These are phyloP conservation scores for Harpalus rubripes DNA, from an alignment of 2,888 invertebrate genomes.

Conservation along the genomic window DNA sequence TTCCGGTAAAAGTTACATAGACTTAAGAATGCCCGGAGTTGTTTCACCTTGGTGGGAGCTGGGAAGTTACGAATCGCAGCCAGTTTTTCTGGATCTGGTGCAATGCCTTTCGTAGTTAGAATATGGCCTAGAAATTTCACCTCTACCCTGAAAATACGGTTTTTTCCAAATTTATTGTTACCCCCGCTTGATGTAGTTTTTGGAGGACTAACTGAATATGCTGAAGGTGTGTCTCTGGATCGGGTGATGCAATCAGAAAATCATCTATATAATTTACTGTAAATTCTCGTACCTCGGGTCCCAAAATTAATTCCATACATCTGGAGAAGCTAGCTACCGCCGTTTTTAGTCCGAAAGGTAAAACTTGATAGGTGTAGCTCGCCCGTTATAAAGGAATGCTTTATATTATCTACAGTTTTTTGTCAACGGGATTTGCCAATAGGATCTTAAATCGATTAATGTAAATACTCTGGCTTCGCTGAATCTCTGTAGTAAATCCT, in stretches of 20 bases:
- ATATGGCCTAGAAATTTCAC: conserved; percentile 62
- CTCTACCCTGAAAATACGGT: conserved; percentile 65
- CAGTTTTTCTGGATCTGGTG: too few species aligned
- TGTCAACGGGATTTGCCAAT: conserved; percentile 71
- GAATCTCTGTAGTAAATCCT: conserved; percentile 68
- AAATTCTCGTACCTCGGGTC: conserved; percentile 66
- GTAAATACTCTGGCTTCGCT: conserved; percentile 53
- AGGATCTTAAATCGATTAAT: conserved; percentile 56
- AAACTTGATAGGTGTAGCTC: conserved; percentile 72
- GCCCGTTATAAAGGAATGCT: conserved; percentile 69
- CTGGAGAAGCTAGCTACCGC: conserved; percentile 70
- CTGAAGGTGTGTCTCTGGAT: conserved; percentile 69
- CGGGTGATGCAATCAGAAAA: conserved; percentile 70
- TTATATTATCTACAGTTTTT: conserved; percentile 68
- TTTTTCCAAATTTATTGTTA: conserved; percentile 71
- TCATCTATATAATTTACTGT: conserved; percentile 72
- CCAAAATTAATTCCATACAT: conserved; percentile 70
- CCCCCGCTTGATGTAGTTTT: conserved; percentile 68
- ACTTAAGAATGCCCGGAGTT: conserved; percentile 69
- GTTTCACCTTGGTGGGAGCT: conserved; percentile 69
- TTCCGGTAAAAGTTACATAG: conserved; percentile 61
- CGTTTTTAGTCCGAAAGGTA: conserved; percentile 54
- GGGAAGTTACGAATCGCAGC: too few species aligned
- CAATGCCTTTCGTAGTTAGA: too few species aligned
- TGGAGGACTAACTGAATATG: conserved; percentile 69